A percentile compares a stretch with the other conserved stretches of the same genome.
Evolutionary conservation across 2,888 invertebrate genomes (phyloP).

Genomic region (Germaria angustata): DNA sequence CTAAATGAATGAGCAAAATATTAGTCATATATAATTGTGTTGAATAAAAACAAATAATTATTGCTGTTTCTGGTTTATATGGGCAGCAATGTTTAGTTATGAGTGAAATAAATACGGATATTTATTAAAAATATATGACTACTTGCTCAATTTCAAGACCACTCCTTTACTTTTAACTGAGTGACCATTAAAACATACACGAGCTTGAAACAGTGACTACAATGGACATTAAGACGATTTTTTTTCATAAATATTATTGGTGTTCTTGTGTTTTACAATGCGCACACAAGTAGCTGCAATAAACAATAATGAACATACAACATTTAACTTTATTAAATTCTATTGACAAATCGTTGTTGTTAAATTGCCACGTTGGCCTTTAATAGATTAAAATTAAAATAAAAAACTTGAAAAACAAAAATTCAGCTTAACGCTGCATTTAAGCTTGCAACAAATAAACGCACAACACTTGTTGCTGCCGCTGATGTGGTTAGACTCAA

Average conservation of each 20-base stretch:
- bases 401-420: not conserved
- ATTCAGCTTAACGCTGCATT: not conserved
- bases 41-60: conserved; percentile 30
- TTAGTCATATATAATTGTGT: conserved; percentile 24
- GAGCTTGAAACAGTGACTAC: not conserved
- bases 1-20: not conserved
- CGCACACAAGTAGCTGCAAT: conserved; percentile 35
- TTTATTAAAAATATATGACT: conserved; percentile 5
- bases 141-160: conserved; percentile 41
- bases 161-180: conserved; percentile 44
- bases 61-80: conserved; percentile 34
- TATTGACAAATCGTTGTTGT: conserved; percentile 65
- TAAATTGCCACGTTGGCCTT: conserved; percentile 57
- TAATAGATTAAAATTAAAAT: conserved; percentile 33
- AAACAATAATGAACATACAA: conserved; percentile 50
- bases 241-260: not conserved
- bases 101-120: conserved; percentile 38
- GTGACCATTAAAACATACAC: conserved; percentile 14
- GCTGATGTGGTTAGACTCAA: conserved; percentile 27
- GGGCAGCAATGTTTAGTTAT: conserved; percentile 16
- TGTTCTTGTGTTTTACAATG: conserved; percentile 11
- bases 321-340: conserved; percentile 58
- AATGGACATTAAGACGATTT: conserved; percentile 6
- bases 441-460: conserved; percentile 3
- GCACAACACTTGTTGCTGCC: conserved; percentile 44